Percentiles rank a stretch among this genome's conserved stretches.
phyloP scores from a whole-genome alignment of 1,140 invertebrate species.

The Himalopsyche phryganea region DNA sequence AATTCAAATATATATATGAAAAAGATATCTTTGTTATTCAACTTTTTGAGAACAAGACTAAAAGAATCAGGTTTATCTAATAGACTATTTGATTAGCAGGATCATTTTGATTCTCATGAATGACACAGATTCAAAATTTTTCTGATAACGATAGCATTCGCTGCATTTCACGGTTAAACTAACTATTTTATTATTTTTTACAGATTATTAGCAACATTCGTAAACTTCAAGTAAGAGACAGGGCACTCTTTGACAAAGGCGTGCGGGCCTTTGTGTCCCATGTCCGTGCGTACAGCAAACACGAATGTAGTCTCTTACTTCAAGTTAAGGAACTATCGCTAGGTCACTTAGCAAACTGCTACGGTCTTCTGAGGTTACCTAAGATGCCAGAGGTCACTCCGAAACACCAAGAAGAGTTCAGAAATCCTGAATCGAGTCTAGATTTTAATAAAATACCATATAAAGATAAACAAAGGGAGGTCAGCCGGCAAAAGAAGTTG shows the following conservation, averaged over 20 bases:
- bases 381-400: conserved; percentile 92
- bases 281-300: conserved; percentile 89
- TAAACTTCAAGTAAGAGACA: conserved; percentile 63
- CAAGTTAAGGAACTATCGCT: conserved; percentile 86
- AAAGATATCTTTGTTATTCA: no score
- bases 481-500: conserved; percentile 68
- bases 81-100: no score
- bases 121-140: no score
- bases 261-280: conserved; percentile 94
- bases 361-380: conserved; percentile 86
- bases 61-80: no score
- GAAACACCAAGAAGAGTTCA: conserved; percentile 63
- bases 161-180: no score
- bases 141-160: no score
- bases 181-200: no score
- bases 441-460: conserved; percentile 79
- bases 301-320: conserved; percentile 91
- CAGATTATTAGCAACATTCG: conserved; percentile 51
- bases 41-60: no score
- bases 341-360: conserved; percentile 79
- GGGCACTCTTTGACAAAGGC: conserved; percentile 82
- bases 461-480: conserved; percentile 77
- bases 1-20: no score
- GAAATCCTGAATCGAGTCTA: conserved; percentile 55
- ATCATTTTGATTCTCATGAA: no score